phyloP scores from a whole-genome alignment of 1,140 invertebrate genomes.

The Microplitis demolitor region DNA sequence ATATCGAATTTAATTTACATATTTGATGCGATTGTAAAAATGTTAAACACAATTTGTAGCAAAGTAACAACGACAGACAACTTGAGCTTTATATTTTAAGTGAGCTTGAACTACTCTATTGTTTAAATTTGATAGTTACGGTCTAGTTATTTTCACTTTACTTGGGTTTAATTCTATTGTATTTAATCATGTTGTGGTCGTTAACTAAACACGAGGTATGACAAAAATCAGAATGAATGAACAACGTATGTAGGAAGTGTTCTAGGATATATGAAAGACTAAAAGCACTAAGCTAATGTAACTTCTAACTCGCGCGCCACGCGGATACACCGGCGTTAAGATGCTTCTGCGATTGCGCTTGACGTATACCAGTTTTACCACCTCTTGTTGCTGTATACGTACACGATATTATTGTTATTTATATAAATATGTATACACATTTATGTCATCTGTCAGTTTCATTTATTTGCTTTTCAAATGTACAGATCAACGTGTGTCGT shows the following conservation, averaged over 20 bases:
- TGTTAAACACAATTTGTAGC: too few species aligned
- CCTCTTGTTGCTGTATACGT: neutral
- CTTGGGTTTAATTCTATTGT: neutral
- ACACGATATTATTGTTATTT: too few species aligned
- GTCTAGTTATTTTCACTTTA: too few species aligned
- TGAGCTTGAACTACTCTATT: too few species aligned
- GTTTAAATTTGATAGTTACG: too few species aligned
- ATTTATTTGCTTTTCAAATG: neutral
- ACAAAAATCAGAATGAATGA: constrained; percentile 38
- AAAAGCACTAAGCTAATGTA: constrained; percentile 38
- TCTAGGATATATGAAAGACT: constrained; percentile 37
- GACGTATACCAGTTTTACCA: constrained; percentile 9
- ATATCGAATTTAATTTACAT: too few species aligned
- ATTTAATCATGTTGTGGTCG: neutral
- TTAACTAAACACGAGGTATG: neutral
- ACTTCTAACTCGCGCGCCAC: constrained; percentile 49
- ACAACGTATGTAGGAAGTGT: constrained; percentile 39
- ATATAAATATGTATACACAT: neutral
- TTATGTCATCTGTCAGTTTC: neutral
- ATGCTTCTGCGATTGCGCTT: constrained; percentile 43
- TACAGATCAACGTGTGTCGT: neutral
- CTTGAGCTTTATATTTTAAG: too few species aligned
- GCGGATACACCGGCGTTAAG: constrained; percentile 38
- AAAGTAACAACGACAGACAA: too few species aligned
- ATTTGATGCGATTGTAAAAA: too few species aligned